These are phyloP conservation scores for Papilio xuthus DNA, from an alignment of 1,140 invertebrate genomes.

Conservation along the genomic window DNA sequence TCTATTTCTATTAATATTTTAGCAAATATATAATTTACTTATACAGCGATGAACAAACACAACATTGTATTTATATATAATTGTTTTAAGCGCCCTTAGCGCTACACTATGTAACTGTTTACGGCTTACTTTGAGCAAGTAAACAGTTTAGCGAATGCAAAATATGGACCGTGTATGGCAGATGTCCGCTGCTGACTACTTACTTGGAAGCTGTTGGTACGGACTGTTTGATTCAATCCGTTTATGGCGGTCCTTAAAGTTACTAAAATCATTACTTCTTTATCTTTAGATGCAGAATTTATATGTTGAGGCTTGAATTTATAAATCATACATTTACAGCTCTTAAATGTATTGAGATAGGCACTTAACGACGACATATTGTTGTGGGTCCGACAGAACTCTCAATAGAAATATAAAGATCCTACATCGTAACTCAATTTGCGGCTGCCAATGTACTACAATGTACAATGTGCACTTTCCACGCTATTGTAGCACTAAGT, in stretches of 20 bases:
- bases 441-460: neutral
- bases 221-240: too few relatives aligned
- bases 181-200: too few relatives aligned
- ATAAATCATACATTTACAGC: neutral
- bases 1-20: neutral
- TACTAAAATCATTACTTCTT: too few relatives aligned
- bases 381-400: neutral
- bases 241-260: too few relatives aligned
- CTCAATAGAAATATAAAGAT: conserved; percentile 15
- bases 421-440: conserved; percentile 20
- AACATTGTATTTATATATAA: neutral
- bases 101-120: too few relatives aligned
- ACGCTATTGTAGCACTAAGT: conserved; percentile 21
- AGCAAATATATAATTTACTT: neutral
- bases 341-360: neutral
- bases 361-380: neutral
- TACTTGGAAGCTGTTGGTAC: too few relatives aligned
- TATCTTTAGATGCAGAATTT: too few relatives aligned
- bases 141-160: too few relatives aligned
- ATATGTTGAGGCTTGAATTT: too few relatives aligned
- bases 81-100: too few relatives aligned
- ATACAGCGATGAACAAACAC: neutral
- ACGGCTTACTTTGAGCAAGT: too few relatives aligned
- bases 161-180: too few relatives aligned
- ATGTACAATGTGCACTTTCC: conserved; percentile 11